Evolutionary conservation across 2,113 vertebrate species (phyloP).

Genomic region (Archocentrus centrarchus): DNA sequence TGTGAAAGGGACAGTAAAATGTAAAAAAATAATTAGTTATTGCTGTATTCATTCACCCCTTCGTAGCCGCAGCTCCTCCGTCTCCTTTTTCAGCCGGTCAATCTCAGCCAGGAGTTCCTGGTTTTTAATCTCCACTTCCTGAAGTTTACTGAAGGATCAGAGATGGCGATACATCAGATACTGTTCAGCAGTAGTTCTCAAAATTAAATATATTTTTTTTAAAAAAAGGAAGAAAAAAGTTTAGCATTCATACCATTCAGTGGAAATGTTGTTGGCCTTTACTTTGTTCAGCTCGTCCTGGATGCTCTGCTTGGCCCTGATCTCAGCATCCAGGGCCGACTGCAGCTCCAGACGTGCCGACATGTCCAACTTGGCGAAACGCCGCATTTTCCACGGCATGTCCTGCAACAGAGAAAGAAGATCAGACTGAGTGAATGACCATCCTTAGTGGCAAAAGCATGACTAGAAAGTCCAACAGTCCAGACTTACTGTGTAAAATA

Average conservation of each 20-base stretch:
- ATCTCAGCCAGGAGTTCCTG: conserved; percentile 91
- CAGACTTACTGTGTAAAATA: background rate
- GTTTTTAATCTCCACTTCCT: conserved; percentile 94
- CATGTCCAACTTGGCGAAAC: conserved; percentile 98
- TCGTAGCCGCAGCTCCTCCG: conserved; percentile 92
- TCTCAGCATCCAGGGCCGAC: conserved; percentile 96
- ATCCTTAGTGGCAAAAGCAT: background rate
- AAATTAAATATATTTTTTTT: background rate
- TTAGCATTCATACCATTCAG: conserved; percentile 87
- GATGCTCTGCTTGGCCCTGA: conserved; percentile 95
- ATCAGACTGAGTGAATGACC: background rate
- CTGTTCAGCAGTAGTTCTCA: background rate
- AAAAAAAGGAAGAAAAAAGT: background rate
- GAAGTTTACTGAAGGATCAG: conserved; percentile 88
- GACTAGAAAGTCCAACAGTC: background rate
- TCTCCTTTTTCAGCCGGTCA: conserved; percentile 94
- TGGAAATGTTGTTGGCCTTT: conserved; percentile 92
- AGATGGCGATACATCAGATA: background rate
- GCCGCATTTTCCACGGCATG: conserved; percentile 99
- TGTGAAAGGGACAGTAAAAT: no score
- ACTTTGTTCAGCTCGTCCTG: conserved; percentile 97
- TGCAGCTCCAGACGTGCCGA: conserved; percentile 96
- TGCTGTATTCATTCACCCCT: conserved; percentile 85
- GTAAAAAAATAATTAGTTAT: background rate
- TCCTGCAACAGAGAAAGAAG: conserved; percentile 80